These are phyloP conservation scores for Drosophila rufa DNA, from an alignment of 1,140 invertebrate genomes.

Conservation along the genomic window DNA sequence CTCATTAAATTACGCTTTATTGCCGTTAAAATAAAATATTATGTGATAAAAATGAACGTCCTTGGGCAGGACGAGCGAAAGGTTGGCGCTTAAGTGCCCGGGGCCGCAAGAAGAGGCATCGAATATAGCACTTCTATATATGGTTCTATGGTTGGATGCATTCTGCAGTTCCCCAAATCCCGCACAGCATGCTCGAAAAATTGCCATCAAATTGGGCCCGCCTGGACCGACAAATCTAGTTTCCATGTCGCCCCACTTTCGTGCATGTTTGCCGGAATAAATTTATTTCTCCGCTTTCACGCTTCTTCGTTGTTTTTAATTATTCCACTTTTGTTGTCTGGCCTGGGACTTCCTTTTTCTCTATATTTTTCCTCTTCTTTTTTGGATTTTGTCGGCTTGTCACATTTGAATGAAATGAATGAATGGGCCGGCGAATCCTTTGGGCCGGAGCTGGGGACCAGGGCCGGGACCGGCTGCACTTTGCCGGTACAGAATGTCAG, in stretches of 20 bases:
- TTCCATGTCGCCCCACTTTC: slow-evolving; percentile 45
- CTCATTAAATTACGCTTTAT: slow-evolving; percentile 84
- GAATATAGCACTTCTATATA: slow-evolving; percentile 13
- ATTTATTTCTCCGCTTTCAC: slow-evolving; percentile 46
- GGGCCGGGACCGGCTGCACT: slow-evolving; percentile 42
- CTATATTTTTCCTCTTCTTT: slow-evolving; percentile 25
- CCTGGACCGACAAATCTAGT: slow-evolving; percentile 34
- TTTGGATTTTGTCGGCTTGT: slow-evolving; percentile 69
- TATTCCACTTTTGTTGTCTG: slow-evolving; percentile 62
- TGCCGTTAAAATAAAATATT: slow-evolving; percentile 84
- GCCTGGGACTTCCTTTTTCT: slow-evolving; percentile 10
- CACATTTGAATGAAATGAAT: slow-evolving; percentile 81
- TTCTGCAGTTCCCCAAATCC: slow-evolving; percentile 12
- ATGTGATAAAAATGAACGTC: slow-evolving; percentile 78
- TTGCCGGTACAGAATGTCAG: slow-evolving; percentile 73
- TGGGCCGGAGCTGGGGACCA: slow-evolving; percentile 5
- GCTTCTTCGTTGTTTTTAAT: slow-evolving; percentile 69
- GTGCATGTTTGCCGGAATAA: slow-evolving; percentile 29
- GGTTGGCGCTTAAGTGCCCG: slow-evolving; percentile 48
- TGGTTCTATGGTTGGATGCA: slow-evolving; percentile 23
- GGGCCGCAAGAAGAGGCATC: slow-evolving; percentile 9
- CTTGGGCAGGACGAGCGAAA: slow-evolving; percentile 48
- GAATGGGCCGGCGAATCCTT: slow-evolving; percentile 52
- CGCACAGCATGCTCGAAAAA: slow-evolving; percentile 18
- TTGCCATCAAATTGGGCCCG: slow-evolving; percentile 24